A percentile compares a stretch with the other conserved stretches of the same genome.
Evolutionary conservation across 2,888 invertebrate genomes (phyloP).

Genomic region (Pardosa pseudoannulata): DNA sequence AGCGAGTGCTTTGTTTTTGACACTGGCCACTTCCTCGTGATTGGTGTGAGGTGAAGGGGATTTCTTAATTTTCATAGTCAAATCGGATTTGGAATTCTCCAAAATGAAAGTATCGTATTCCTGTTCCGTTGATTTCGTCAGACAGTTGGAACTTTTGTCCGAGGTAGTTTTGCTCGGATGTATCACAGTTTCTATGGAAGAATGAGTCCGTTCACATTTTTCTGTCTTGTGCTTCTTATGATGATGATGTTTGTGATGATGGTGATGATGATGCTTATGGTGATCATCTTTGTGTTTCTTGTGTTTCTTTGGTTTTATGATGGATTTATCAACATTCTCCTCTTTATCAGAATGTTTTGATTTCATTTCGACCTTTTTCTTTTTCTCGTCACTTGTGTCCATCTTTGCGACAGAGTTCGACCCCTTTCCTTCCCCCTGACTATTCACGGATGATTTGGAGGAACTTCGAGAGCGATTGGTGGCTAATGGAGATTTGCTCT

Average conservation of each 20-base stretch:
- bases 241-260: conserved; percentile 80
- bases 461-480: conserved; percentile 52
- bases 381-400: conserved; percentile 33
- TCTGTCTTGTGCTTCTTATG: conserved; percentile 75
- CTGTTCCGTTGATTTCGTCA: conserved; percentile 20
- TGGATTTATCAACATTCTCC: neutral
- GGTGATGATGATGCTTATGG: conserved; percentile 85
- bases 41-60: conserved; percentile 55
- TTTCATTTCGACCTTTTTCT: conserved; percentile 23
- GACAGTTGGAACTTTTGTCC: conserved; percentile 22
- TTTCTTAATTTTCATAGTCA: conserved; percentile 74
- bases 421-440: conserved; percentile 21
- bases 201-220: conserved; percentile 40
- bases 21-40: conserved; percentile 32
- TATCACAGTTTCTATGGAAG: conserved; percentile 59
- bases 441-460: conserved; percentile 44
- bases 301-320: conserved; percentile 73
- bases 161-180: conserved; percentile 13
- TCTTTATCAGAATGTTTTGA: conserved; percentile 18
- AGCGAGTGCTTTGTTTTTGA: neutral
- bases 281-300: conserved; percentile 75
- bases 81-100: conserved; percentile 72
- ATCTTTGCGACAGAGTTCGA: conserved; percentile 19
- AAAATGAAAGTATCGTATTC: conserved; percentile 39
- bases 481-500: conserved; percentile 44